A percentile compares a stretch with the other conserved stretches of the same genome.
These are phyloP conservation scores for Phenganax marumi DNA, from an alignment of 92 coral and sea anemone genomes.

Conservation along the genomic window DNA sequence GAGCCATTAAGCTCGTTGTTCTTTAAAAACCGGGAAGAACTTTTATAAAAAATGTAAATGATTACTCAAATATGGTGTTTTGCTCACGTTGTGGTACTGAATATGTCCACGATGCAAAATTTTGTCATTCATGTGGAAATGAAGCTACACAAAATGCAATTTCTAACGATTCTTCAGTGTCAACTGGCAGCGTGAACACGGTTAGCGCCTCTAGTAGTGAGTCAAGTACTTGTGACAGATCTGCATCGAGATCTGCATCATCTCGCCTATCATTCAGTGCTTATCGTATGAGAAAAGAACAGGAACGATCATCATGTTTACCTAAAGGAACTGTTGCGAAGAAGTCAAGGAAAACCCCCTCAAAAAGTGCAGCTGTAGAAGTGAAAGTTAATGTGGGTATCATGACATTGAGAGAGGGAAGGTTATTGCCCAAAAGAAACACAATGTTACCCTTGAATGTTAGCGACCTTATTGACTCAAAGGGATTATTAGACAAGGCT, in stretches of 20 bases:
- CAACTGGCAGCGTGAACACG: not conserved
- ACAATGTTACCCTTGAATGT: not conserved
- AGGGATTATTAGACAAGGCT: not conserved
- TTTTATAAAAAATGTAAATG: not conserved
- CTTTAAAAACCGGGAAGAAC: too few relatives aligned
- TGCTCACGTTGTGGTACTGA: constrained; percentile 1
- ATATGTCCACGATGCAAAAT: not conserved
- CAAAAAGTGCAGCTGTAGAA: not conserved
- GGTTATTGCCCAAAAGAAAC: not conserved
- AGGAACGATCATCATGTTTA: not conserved
- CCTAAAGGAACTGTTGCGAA: not conserved
- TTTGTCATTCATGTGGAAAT: not conserved
- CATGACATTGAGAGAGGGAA: not conserved
- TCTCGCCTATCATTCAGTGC: constrained; percentile 3
- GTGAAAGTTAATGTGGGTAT: not conserved
- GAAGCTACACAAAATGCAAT: not conserved
- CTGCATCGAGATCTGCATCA: not conserved
- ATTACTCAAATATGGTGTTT: not conserved
- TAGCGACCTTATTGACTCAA: not conserved
- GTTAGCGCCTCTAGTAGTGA: not conserved
- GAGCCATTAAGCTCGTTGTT: too few relatives aligned
- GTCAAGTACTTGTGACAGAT: not conserved
- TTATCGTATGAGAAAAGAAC: not conserved
- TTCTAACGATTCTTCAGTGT: not conserved
- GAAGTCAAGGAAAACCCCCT: not conserved